Evolutionary conservation across 2,113 vertebrate species (phyloP).

Genomic region (Rana temporaria): DNA sequence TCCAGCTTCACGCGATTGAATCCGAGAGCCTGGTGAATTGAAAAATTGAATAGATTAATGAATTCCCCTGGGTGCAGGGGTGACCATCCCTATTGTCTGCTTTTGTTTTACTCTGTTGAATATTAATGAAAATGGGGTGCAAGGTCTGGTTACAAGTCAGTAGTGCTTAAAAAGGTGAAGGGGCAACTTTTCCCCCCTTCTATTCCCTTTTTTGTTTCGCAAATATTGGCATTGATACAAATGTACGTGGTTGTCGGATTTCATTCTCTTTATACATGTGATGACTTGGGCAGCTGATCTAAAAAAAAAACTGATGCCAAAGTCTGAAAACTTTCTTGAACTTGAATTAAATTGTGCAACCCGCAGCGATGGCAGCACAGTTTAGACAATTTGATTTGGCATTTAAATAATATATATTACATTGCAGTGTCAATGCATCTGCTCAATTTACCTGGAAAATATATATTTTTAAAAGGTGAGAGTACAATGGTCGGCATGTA

Average conservation of each 20-base stretch:
- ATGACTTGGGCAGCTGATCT: constrained; percentile 11
- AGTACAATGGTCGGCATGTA: background rate
- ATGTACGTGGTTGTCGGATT: constrained; percentile 67
- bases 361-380: no score
- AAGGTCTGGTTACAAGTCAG: constrained; percentile 62
- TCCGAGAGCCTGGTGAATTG: constrained; percentile 61
- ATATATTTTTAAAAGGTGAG: no score
- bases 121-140: constrained; percentile 71
- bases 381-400: no score
- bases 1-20: constrained; percentile 65
- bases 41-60: constrained; percentile 65
- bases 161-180: constrained; percentile 61
- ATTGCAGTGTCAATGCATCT: no score
- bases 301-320: background rate
- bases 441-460: background rate
- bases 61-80: constrained; percentile 61
- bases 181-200: constrained; percentile 39
- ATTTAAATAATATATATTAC: no score
- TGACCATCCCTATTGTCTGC: constrained; percentile 62
- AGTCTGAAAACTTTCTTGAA: no score
- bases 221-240: constrained; percentile 70
- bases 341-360: no score
- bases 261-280: constrained; percentile 73
- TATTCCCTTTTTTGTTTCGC: constrained; percentile 60
- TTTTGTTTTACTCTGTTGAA: constrained; percentile 72